Conservation (phyloP, 2,888 invertebrate genomes). For the Acleris emargana region DNA sequence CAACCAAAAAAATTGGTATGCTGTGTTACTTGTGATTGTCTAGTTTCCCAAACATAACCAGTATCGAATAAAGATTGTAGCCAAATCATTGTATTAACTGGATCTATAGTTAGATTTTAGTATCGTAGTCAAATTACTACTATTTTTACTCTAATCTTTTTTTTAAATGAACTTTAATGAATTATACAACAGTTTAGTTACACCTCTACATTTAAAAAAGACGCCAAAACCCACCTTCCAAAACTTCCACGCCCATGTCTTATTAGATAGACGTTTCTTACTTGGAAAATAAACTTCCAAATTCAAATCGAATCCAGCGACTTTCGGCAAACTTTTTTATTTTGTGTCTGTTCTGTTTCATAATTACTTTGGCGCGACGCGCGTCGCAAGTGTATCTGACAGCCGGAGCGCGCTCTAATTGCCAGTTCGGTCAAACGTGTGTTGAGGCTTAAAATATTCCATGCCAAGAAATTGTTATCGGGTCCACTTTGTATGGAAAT, state of each 20-base stretch:
- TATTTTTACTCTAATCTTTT: too few species aligned
- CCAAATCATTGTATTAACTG: too few species aligned
- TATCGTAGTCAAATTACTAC: too few species aligned
- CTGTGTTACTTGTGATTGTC: too few species aligned
- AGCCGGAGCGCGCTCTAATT: slow-evolving; percentile 59
- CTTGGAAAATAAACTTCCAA: slow-evolving; percentile 39
- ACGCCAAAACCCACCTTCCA: not conserved
- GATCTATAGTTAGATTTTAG: too few species aligned
- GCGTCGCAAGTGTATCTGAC: slow-evolving; percentile 52
- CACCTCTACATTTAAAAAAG: not conserved
- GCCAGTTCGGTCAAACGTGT: slow-evolving; percentile 42
- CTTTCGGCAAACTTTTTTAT: slow-evolving; percentile 45
- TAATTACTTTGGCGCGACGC: slow-evolving; percentile 53
- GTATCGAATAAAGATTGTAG: too few species aligned
- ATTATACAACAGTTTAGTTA: too few species aligned
- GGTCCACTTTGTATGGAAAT: not conserved
- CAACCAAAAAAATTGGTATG: too few species aligned
- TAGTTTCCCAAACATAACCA: too few species aligned
- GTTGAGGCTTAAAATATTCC: slow-evolving; percentile 2
- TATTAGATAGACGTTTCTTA: slow-evolving; percentile 37
- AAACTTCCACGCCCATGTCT: slow-evolving; percentile 19
- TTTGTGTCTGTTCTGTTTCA: slow-evolving; percentile 52
- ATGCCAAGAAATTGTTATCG: not conserved
- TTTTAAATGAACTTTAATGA: too few species aligned
- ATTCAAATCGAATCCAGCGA: slow-evolving; percentile 46